These are phyloP conservation scores for Tinea semifulvella DNA, from an alignment of 2,888 invertebrate genomes.

Conservation along the genomic window DNA sequence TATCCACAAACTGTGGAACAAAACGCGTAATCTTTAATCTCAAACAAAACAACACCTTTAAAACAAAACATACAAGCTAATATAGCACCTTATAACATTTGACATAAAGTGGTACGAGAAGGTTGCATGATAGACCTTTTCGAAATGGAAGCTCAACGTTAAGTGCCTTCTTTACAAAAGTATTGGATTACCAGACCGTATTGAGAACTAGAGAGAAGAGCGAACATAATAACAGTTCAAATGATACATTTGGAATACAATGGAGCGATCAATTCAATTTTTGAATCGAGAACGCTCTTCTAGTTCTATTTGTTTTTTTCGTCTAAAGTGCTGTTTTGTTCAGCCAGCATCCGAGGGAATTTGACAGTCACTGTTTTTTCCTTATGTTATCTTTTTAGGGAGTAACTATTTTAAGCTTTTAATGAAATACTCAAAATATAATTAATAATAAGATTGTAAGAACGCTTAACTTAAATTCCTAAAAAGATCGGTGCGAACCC, in stretches of 20 bases:
- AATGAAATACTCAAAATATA: no score
- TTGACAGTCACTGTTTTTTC: slow-evolving; percentile 66
- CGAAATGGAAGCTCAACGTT: slow-evolving; percentile 26
- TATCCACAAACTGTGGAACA: slow-evolving; percentile 8
- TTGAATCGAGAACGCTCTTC: slow-evolving; percentile 67
- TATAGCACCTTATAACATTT: slow-evolving; percentile 10
- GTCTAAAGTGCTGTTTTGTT: slow-evolving; percentile 67
- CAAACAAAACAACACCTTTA: slow-evolving; percentile 1
- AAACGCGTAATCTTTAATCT: slow-evolving; percentile 6
- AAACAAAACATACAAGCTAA: slow-evolving; percentile 4
- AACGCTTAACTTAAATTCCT: no score
- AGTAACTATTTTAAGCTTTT: neutral
- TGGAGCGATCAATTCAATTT: slow-evolving; percentile 68
- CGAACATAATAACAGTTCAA: slow-evolving; percentile 65
- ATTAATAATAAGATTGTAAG: no score
- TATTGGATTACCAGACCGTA: slow-evolving; percentile 64
- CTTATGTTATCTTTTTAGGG: slow-evolving; percentile 39
- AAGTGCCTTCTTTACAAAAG: slow-evolving; percentile 66
- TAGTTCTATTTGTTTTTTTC: slow-evolving; percentile 52
- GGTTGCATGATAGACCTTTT: slow-evolving; percentile 11
- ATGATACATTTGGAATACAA: slow-evolving; percentile 68
- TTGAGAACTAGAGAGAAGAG: slow-evolving; percentile 53
- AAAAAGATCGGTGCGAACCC: no score
- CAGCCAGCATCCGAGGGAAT: slow-evolving; percentile 60
- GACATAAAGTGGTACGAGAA: slow-evolving; percentile 5